Percentiles rank a stretch among this genome's conserved stretches.
Evolutionary conservation across 1,140 invertebrate genomes (phyloP).

Genomic region (Hesperophylax magnus): DNA sequence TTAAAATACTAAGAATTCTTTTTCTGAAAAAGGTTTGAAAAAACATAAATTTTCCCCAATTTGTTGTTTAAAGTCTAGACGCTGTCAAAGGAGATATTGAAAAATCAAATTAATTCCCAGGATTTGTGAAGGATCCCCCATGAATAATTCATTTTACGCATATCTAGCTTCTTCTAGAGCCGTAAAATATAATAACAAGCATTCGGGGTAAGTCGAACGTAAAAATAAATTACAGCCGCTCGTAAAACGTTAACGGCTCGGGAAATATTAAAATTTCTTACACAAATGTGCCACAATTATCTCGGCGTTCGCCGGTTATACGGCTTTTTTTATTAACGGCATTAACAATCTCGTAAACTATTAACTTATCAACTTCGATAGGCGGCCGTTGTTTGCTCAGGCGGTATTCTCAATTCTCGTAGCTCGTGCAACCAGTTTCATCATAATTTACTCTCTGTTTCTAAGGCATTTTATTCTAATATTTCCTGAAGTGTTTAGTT

Average conservation of each 20-base stretch:
- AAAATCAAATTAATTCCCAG: conserved; percentile 56
- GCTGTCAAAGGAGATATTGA: conserved; percentile 54
- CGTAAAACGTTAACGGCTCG: conserved; percentile 53
- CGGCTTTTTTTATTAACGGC: conserved; percentile 16
- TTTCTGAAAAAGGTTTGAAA: too few species aligned
- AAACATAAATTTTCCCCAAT: background rate
- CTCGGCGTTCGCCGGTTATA: conserved; percentile 14
- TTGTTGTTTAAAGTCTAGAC: conserved; percentile 48
- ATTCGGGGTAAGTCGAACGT: conserved; percentile 50
- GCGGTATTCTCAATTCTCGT: too few species aligned
- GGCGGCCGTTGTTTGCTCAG: too few species aligned
- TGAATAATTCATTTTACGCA: conserved; percentile 55
- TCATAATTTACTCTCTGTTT: too few species aligned
- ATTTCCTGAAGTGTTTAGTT: background rate
- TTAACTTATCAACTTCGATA: conserved; percentile 18
- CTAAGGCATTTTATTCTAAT: too few species aligned
- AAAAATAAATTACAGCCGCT: conserved; percentile 54
- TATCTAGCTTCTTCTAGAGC: conserved; percentile 45
- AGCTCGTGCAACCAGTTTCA: too few species aligned
- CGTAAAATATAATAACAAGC: conserved; percentile 55
- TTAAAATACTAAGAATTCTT: too few species aligned
- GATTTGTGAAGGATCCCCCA: conserved; percentile 53
- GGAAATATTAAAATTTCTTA: conserved; percentile 53
- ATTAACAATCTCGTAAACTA: conserved; percentile 23
- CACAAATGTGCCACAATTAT: conserved; percentile 40